Evolutionary conservation across 2,888 invertebrate species (phyloP), one percentile per base, ranked within the genome.

Genomic region (Drosophila pseudotalamancana): DNA sequence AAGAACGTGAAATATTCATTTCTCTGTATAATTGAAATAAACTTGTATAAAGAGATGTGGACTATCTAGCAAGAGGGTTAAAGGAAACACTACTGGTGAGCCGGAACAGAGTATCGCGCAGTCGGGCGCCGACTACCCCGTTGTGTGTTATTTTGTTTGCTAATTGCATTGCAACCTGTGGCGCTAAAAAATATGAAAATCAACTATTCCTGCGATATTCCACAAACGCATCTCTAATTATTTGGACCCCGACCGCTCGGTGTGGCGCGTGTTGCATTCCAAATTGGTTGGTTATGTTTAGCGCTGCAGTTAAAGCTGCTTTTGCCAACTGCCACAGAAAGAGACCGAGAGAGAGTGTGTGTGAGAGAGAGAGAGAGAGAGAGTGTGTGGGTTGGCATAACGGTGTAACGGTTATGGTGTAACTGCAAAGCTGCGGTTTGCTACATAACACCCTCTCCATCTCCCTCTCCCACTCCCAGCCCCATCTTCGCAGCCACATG

Each of bases 161-260:
- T 83, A 82, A 84, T 83, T 82, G 70, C 80, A 64, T 70, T 72
- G 65, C 82, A 83, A 84, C 83, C 85, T 83, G 85, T 80, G 63
- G 80, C 75, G 76, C 35, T n/a, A n/a, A 27, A 32, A 48, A 67
- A 64, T 29, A 50, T 60, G 25, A 42, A 64, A 60, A 43, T 49
- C 35, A 68, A 54, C 51, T 29, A 59, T 67, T 48, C 23, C 34
- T n/a, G 25, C 39, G 46, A 49, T 67, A 40, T 35, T 39, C 25
- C 12, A 9, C 23, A 11, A 39, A 51, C 54, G 35, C 57, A 53
- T 29, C 56, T 50, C 49, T 67, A 65, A 49, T 49, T 55, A 53
- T 53, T 16, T 19, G 23, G 34, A 18, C 27, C 3, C 0, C 18
- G 21, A 21, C 12, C 11, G 6, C 37, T 34, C 18, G 35, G 19